Conservation (phyloP, 2,797 vertebrate species). For the Peromyscus eremicus region DNA sequence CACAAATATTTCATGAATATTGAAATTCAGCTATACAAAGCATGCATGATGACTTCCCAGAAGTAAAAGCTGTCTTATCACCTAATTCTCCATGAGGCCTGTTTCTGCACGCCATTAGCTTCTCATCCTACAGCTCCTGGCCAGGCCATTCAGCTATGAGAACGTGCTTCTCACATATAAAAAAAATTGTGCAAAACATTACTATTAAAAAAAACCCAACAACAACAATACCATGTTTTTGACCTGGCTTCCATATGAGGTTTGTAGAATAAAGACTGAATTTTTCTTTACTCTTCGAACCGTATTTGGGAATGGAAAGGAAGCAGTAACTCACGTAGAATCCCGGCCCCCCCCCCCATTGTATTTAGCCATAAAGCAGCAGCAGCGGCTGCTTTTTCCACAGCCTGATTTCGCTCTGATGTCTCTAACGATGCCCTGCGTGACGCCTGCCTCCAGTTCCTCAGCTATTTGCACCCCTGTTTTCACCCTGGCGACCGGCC, state of each 20-base stretch:
- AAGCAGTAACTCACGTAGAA: constrained; percentile 44
- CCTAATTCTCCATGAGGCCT: not conserved
- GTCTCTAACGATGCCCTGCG: constrained; percentile 48
- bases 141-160: not conserved
- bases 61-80: not conserved
- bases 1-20: not conserved
- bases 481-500: not conserved
- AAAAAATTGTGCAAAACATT: constrained; percentile 65
- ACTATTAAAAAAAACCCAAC: not conserved
- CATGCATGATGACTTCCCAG: not conserved
- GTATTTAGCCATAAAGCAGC: not conserved
- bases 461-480: not conserved
- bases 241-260: constrained; percentile 56
- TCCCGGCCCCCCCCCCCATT: not conserved
- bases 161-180: not conserved
- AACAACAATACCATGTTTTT: not conserved
- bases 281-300: constrained; percentile 61
- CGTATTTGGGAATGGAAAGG: constrained; percentile 66
- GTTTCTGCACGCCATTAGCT: not conserved
- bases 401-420: constrained; percentile 50
- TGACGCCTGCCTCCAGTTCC: constrained; percentile 51
- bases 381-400: not conserved
- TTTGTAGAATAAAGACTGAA: constrained; percentile 62
- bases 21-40: not conserved
- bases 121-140: not conserved